These are phyloP conservation scores for Pristionchus maxplancki DNA, from an alignment of 2,888 invertebrate species.

Conservation along the genomic window DNA sequence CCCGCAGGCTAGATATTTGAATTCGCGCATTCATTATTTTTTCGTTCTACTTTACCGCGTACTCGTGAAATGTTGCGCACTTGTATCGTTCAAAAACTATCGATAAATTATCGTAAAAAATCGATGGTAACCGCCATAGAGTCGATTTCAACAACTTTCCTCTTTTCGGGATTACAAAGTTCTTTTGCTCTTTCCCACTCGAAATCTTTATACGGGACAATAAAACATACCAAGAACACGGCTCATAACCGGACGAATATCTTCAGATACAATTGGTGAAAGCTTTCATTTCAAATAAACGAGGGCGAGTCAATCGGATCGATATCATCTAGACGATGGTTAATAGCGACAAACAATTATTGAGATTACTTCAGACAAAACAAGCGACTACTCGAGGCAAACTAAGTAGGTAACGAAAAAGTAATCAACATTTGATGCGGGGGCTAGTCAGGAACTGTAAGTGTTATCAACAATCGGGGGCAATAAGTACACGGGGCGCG, in stretches of 20 bases:
- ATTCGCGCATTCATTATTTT: too few relatives aligned
- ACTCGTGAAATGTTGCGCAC: too few relatives aligned
- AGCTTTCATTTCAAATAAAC: not conserved
- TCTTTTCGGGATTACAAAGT: too few relatives aligned
- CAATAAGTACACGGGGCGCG: not conserved
- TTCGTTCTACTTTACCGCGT: too few relatives aligned
- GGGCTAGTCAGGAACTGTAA: not conserved
- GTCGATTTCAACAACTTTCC: too few relatives aligned
- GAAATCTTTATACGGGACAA: not conserved
- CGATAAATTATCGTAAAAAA: too few relatives aligned
- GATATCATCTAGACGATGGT: not conserved
- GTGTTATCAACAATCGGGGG: not conserved
- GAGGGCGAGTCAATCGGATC: not conserved
- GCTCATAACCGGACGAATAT: not conserved
- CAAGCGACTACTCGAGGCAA: not conserved
- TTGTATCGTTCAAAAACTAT: too few relatives aligned
- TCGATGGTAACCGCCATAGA: too few relatives aligned
- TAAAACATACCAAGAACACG: not conserved
- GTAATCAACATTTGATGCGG: not conserved
- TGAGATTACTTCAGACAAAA: too few relatives aligned
- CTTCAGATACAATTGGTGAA: not conserved
- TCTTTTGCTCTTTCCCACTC: too few relatives aligned
- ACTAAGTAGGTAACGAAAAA: not conserved
- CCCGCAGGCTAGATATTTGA: too few relatives aligned
- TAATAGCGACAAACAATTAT: not conserved